Evolutionary conservation across 2,797 vertebrate genomes (phyloP), one percentile per base, ranked within the genome.

Genomic region (Poeciliopsis gracilis): DNA sequence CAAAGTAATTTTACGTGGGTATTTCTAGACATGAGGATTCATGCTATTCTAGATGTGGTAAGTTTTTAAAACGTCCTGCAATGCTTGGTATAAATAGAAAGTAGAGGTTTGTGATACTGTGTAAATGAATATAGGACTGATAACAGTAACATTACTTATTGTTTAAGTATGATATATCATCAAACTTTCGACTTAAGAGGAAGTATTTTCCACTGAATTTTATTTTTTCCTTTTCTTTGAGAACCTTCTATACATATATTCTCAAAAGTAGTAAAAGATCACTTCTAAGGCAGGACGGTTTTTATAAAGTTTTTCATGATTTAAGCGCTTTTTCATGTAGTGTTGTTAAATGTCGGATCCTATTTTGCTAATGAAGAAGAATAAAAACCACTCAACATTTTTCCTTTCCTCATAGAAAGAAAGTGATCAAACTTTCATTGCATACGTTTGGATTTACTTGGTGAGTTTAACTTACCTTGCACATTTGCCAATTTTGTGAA

Each of bases 1-100:
- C 67, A 93, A 87, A 82, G 2, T 10, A n/a, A 46, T 15, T 41
- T 77, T 13, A 93, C 93, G 0, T 2, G 53, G 15, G 78, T 93
- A 0, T 6, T 36, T 1, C 53, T 92, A 41, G 82, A 90, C 1
- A n/a, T 93, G 1, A 36, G 59, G 18, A 25, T 93, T 1, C 87
- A 86, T 13, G 85, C 90, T 33, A 93, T 93, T 12, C 73, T 93
- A 6, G 87, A 88, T 59, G 73, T 93, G 90, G 90, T 93, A 30
- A 87, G 89, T 76, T 25, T 11, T 67, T 41, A 67, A 41, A 61
- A 41, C 1, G 2, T 2, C 36, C 20, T 13, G 8, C 30, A 67
- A 25, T 67, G 63, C 20, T 23, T 67, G 11, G 20, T 11, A 13
- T 41, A 1, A 41, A 7, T 25, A 67, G n/a, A n/a, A n/a, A n/a